phyloP scores from a whole-genome alignment of 1,140 invertebrate genomes.

The Drosophila mauritiana region DNA sequence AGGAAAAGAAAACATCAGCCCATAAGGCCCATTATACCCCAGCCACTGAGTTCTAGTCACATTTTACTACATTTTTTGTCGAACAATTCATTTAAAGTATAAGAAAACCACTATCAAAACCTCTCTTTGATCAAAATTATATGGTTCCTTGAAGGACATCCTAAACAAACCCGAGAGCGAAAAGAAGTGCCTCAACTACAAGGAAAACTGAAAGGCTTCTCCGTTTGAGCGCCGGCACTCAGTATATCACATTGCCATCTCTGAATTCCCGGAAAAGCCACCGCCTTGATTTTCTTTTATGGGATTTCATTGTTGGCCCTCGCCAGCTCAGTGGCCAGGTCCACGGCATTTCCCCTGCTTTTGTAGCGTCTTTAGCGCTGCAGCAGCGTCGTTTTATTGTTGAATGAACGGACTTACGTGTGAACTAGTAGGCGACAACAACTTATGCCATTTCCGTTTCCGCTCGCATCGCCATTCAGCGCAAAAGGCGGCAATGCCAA shows the following conservation, averaged over 20 bases:
- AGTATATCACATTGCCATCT: slow-evolving; percentile 38
- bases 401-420: slow-evolving; percentile 78
- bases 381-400: slow-evolving; percentile 68
- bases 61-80: too few species aligned
- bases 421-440: slow-evolving; percentile 81
- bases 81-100: neutral
- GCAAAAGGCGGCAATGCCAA: slow-evolving; percentile 23
- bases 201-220: neutral
- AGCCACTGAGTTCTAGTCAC: too few species aligned
- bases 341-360: slow-evolving; percentile 4
- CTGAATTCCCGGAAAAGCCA: slow-evolving; percentile 19
- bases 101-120: neutral
- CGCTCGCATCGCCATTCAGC: slow-evolving; percentile 57
- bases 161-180: neutral
- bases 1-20: too few species aligned
- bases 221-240: neutral
- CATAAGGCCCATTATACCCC: too few species aligned
- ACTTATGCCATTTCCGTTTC: slow-evolving; percentile 82
- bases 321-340: slow-evolving; percentile 23
- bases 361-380: slow-evolving; percentile 34
- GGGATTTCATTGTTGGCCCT: slow-evolving; percentile 55
- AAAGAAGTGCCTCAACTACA: neutral
- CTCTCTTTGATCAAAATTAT: neutral
- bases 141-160: neutral
- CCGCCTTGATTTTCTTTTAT: slow-evolving; percentile 54